Percentiles rank a stretch among this genome's conserved stretches.
phyloP scores from a whole-genome alignment of 2,113 vertebrate genomes.

The Zapus hudsonius region DNA sequence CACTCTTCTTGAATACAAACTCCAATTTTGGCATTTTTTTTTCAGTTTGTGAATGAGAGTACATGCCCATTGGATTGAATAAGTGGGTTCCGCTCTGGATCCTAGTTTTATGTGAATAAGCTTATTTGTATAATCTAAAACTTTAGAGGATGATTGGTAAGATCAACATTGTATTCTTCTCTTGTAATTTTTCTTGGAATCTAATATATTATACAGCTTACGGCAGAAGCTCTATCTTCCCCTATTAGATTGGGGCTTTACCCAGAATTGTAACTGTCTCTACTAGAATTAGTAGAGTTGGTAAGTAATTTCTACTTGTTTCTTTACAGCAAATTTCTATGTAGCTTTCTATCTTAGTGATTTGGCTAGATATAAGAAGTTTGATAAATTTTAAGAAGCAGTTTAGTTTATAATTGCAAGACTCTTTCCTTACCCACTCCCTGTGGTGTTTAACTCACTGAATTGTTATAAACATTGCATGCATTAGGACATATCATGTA shows the following conservation, averaged over 20 bases:
- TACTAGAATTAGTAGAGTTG: not conserved
- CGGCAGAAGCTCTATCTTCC: not conserved
- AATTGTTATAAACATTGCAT: not conserved
- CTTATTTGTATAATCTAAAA: not conserved
- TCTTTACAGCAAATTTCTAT: not conserved
- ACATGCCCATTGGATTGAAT: constrained; percentile 9
- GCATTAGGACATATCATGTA: not conserved
- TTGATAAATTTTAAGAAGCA: not conserved
- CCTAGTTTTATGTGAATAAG: not conserved
- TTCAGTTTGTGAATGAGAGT: not conserved
- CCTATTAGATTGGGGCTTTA: not conserved
- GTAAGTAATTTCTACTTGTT: not conserved
- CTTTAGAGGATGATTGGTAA: not conserved
- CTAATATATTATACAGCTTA: not conserved
- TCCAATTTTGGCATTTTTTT: not conserved
- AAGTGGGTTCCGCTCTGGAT: not conserved
- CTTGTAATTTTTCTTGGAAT: not conserved
- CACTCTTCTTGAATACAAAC: not conserved
- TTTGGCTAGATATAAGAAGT: not conserved
- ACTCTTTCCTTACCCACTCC: not conserved
- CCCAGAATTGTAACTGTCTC: not conserved
- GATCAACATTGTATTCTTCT: not conserved
- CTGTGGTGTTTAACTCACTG: not conserved
- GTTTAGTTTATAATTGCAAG: not conserved
- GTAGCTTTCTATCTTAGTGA: not conserved